phyloP scores from a whole-genome alignment of 2,888 invertebrate genomes.

The Limnephilus marmoratus region DNA sequence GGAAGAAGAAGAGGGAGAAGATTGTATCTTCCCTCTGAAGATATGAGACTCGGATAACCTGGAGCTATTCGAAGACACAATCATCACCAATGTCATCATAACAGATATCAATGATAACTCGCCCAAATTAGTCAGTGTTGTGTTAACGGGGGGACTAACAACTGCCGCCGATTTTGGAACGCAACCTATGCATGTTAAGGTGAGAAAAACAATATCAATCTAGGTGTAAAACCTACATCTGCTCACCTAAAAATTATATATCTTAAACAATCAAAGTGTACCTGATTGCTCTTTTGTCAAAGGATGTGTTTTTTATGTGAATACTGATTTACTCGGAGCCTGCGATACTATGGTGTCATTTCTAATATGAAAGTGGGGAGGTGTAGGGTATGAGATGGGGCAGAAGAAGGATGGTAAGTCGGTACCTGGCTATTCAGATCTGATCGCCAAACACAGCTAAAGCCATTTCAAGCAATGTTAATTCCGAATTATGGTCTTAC shows the following conservation, averaged over 20 bases:
- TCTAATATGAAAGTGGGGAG: not conserved
- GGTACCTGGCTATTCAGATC: not conserved
- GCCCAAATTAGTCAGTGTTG: conserved; percentile 86
- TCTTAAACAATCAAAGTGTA: too few relatives aligned
- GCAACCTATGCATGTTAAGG: conserved; percentile 90
- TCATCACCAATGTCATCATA: conserved; percentile 84
- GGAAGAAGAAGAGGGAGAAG: conserved; percentile 74
- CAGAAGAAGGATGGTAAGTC: not conserved
- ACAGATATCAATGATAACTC: conserved; percentile 94
- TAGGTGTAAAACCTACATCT: too few relatives aligned
- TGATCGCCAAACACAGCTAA: too few relatives aligned
- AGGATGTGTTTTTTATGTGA: not conserved
- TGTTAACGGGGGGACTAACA: conserved; percentile 96
- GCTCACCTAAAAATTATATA: not conserved
- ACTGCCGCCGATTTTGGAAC: conserved; percentile 95
- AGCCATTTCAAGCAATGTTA: too few relatives aligned
- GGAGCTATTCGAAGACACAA: conserved; percentile 78
- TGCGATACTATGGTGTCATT: not conserved
- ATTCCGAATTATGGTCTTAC: too few relatives aligned
- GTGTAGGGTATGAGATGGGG: not conserved
- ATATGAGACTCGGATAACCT: conserved; percentile 76
- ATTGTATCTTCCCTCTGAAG: conserved; percentile 82
- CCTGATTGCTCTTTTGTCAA: too few relatives aligned
- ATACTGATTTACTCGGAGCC: not conserved
- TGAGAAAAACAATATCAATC: conserved; percentile 68